Evolutionary conservation across 2,888 invertebrate genomes (phyloP).

Genomic region (Heliconius sara): DNA sequence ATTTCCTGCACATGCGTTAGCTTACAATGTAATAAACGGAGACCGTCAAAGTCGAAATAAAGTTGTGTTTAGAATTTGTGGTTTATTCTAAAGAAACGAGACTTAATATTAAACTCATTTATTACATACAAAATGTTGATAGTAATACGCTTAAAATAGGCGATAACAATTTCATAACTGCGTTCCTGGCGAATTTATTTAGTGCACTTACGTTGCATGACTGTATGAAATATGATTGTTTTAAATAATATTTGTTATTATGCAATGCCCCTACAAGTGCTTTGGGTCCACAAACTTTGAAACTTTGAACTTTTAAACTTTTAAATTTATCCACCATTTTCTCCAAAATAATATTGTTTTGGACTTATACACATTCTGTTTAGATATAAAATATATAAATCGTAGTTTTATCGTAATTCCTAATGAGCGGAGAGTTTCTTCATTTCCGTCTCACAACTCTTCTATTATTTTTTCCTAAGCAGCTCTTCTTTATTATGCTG

Average conservation of each 20-base stretch:
- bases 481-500: too few species aligned
- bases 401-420: background rate
- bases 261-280: background rate
- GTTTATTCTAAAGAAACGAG: too few species aligned
- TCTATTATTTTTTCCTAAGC: too few species aligned
- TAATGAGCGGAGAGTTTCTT: slow-evolving; percentile 7
- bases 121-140: too few species aligned
- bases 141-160: too few species aligned
- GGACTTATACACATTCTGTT: background rate
- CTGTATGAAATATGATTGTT: too few species aligned
- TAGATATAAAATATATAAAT: background rate
- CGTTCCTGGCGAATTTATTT: too few species aligned
- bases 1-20: background rate
- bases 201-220: too few species aligned
- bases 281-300: background rate
- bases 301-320: too few species aligned
- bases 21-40: background rate
- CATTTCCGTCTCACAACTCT: background rate
- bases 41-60: background rate
- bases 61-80: background rate
- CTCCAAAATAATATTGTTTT: background rate
- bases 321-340: background rate
- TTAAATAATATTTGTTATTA: too few species aligned
- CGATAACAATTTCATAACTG: too few species aligned
- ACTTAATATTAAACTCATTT: too few species aligned